Evolutionary conservation across 2,113 vertebrate genomes (phyloP).

Genomic region (Anhinga anhinga): DNA sequence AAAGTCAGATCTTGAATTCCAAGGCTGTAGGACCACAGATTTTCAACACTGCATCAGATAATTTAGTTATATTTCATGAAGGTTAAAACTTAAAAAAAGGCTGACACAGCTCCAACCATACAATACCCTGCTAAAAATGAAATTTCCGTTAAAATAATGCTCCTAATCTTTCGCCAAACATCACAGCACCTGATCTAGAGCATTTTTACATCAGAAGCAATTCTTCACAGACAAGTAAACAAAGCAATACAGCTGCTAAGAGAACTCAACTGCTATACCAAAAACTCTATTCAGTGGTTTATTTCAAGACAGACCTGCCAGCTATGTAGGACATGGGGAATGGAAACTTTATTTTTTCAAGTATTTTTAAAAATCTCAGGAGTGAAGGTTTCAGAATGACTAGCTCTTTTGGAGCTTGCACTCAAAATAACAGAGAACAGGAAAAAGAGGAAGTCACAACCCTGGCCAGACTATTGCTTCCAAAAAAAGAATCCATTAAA

Average conservation of each 20-base stretch:
- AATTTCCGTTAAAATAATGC: not conserved
- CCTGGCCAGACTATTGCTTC: not conserved
- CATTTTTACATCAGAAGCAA: not conserved
- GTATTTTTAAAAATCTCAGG: not conserved
- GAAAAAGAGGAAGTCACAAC: constrained; percentile 31
- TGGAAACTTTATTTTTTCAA: not conserved
- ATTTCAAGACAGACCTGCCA: not conserved
- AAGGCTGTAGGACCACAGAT: not conserved
- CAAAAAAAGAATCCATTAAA: not conserved
- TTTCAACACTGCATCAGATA: not conserved
- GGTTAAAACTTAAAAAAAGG: not conserved
- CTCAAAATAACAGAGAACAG: constrained; percentile 4
- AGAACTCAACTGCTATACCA: not conserved
- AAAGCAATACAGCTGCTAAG: not conserved
- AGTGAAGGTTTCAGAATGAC: not conserved
- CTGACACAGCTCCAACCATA: not conserved
- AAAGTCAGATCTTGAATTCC: not conserved
- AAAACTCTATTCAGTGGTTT: not conserved
- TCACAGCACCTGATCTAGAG: not conserved
- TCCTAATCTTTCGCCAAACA: not conserved
- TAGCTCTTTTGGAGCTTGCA: not conserved
- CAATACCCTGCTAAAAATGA: not conserved
- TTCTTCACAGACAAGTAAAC: not conserved
- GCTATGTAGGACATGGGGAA: not conserved
- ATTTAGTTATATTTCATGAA: not conserved